These are phyloP conservation scores for Ephialtes manifestator DNA, from an alignment of 2,888 invertebrate species.

Conservation along the genomic window DNA sequence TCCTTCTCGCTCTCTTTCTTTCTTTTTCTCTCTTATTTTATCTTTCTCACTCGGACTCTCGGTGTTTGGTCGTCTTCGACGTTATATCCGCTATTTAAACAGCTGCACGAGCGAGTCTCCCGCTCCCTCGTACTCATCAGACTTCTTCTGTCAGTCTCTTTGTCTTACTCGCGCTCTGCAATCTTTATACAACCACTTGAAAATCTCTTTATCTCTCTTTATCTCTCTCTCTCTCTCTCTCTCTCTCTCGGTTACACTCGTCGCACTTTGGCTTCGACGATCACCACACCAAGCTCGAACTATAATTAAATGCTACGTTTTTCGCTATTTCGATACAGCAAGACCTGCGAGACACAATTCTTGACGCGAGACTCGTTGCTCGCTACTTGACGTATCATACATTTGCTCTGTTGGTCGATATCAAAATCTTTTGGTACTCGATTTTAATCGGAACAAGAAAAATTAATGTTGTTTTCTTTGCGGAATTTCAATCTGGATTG, in stretches of 20 bases:
- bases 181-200: conserved; percentile 38
- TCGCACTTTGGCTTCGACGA: conserved; percentile 31
- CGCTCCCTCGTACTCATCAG: conserved; percentile 30
- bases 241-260: conserved; percentile 55
- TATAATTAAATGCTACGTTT: conserved; percentile 68
- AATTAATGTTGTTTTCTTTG: not conserved
- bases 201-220: conserved; percentile 58
- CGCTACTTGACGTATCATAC: not conserved
- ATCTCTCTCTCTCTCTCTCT: conserved; percentile 63
- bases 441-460: not conserved
- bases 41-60: not conserved
- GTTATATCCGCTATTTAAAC: conserved; percentile 68
- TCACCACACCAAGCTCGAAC: conserved; percentile 46
- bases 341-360: conserved; percentile 47
- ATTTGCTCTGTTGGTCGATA: not conserved
- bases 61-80: conserved; percentile 41
- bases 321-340: conserved; percentile 67
- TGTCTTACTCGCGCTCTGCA: not conserved
- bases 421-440: not conserved
- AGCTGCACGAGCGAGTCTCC: conserved; percentile 59
- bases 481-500: not conserved
- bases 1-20: not conserved
- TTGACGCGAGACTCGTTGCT: conserved; percentile 2
- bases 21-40: not conserved
- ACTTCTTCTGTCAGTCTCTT: conserved; percentile 16